Conservation (phyloP, 2,797 vertebrate species). For the Catharus ustulatus region DNA sequence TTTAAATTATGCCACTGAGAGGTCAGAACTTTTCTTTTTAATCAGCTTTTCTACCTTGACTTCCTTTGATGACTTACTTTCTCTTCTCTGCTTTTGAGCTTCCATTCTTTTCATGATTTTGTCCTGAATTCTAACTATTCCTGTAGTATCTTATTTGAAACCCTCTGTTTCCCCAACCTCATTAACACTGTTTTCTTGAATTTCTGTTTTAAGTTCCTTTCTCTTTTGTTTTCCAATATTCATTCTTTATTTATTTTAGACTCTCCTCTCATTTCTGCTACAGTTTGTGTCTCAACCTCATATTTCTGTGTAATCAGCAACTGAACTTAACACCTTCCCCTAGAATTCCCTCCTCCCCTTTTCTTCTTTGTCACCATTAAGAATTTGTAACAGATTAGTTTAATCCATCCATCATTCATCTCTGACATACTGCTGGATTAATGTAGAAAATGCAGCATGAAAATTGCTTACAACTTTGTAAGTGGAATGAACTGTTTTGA, state of each 20-base stretch:
- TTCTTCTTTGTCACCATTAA: slow-evolving; percentile 15
- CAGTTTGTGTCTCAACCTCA: not conserved
- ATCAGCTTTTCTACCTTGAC: not conserved
- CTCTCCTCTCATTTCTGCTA: not conserved
- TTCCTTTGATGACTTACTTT: not conserved
- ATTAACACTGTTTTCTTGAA: not conserved
- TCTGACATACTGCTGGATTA: slow-evolving; percentile 21
- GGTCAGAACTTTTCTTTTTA: not conserved
- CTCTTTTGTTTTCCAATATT: not conserved
- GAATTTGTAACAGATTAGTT: slow-evolving; percentile 44
- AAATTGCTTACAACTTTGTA: slow-evolving; percentile 44
- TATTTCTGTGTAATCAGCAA: not conserved
- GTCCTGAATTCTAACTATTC: not conserved
- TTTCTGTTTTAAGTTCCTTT: not conserved
- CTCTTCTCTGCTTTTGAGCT: not conserved
- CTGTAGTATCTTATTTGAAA: not conserved
- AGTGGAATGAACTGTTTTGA: not conserved
- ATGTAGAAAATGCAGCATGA: slow-evolving; percentile 8
- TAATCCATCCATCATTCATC: slow-evolving; percentile 35
- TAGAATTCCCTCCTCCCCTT: not conserved
- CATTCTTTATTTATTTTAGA: not conserved
- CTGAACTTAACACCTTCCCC: not conserved
- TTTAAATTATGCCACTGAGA: not conserved
- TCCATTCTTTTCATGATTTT: not conserved
- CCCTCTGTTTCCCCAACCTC: not conserved